Evolutionary conservation across 2,113 vertebrate genomes (phyloP).

Genomic region (Oryctolagus cuniculus): DNA sequence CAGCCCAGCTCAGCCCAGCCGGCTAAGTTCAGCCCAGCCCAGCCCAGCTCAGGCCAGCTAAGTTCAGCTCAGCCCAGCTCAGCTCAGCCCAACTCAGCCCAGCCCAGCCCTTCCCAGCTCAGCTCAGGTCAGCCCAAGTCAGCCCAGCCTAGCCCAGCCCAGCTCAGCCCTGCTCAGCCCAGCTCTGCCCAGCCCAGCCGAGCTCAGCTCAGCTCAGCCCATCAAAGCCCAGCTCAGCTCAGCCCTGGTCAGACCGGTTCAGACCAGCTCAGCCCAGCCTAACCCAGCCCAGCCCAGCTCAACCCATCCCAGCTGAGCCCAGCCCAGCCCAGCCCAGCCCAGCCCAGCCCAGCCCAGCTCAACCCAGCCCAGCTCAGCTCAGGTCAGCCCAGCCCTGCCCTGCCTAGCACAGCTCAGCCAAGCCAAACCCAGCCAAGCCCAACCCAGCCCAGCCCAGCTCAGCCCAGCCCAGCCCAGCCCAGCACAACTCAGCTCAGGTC

Average conservation of each 20-base stretch:
- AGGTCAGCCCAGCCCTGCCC: no score
- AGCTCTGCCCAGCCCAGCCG: background rate
- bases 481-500: fast-evolving
- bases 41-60: background rate
- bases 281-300: fast-evolving
- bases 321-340: background rate
- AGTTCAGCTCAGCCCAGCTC: background rate
- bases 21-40: no score
- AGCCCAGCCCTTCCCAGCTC: background rate
- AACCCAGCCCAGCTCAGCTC: background rate
- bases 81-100: background rate
- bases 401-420: background rate
- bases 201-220: no score
- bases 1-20: background rate
- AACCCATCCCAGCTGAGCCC: no score
- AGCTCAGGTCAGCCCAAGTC: background rate
- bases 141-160: background rate
- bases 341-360: fast-evolving
- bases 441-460: fast-evolving
- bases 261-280: fast-evolving
- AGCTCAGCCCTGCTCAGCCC: background rate
- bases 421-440: background rate
- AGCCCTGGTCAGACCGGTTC: fast-evolving
- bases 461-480: fast-evolving
- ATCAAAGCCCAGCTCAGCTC: background rate